Evolutionary conservation across 2,888 invertebrate species (phyloP).

Genomic region (Apotomis betuletana): DNA sequence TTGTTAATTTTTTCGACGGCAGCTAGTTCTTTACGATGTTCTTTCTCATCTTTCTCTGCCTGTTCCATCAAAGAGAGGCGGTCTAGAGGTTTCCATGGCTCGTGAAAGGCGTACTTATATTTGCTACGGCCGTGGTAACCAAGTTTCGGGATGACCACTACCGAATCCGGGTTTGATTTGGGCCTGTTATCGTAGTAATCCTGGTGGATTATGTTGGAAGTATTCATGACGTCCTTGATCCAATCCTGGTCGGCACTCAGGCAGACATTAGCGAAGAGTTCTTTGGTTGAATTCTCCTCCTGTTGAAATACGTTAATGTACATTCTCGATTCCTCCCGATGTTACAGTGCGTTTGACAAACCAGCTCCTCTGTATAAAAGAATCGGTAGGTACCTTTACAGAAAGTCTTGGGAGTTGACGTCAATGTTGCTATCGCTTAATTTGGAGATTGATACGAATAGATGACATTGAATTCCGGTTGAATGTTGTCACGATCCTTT

Average conservation of each 20-base stretch:
- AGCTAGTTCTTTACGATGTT: conserved; percentile 43
- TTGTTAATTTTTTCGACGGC: conserved; percentile 46
- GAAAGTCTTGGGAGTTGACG: background rate
- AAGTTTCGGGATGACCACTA: conserved; percentile 59
- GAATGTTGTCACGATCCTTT: conserved; percentile 50
- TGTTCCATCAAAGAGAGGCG: conserved; percentile 64
- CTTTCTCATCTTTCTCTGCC: conserved; percentile 65
- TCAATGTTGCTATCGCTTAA: background rate
- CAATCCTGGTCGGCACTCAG: conserved; percentile 43
- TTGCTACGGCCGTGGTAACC: conserved; percentile 73
- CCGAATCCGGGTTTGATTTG: conserved; percentile 50
- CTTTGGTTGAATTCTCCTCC: conserved; percentile 61
- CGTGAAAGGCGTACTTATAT: conserved; percentile 76
- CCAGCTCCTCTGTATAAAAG: conserved; percentile 35
- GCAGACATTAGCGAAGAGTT: conserved; percentile 53
- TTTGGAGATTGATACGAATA: background rate
- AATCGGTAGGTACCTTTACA: conserved; percentile 30
- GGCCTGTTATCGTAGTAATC: conserved; percentile 69
- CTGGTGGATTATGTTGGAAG: conserved; percentile 66
- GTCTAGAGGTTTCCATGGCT: conserved; percentile 76
- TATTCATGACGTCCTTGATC: conserved; percentile 63
- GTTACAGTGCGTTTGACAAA: conserved; percentile 71
- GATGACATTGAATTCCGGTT: conserved; percentile 13
- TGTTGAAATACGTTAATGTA: conserved; percentile 67
- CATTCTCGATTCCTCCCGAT: conserved; percentile 45